Base-by-base conservation (phyloP, 2,888 invertebrate species). In the Leptinotarsa haldemani region DNA sequence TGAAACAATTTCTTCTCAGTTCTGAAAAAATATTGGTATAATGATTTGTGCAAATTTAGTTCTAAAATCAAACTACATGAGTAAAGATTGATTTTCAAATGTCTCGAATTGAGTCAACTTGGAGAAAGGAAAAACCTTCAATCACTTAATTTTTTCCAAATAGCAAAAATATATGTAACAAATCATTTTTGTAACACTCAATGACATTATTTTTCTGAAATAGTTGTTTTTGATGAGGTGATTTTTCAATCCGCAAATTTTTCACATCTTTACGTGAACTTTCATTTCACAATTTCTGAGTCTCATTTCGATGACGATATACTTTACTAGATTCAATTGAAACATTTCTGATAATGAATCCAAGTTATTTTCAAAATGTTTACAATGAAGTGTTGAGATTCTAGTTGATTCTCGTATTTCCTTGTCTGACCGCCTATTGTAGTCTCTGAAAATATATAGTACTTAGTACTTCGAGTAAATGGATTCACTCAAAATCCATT, bases 401-500 rank as follows among this genome's bases (percentile, higher is more conserved):
- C 40, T 3, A 40, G 40, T 40, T 40, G 40, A 40, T 40, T 9
- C 2, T 2, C 0, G 25, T 22, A 53, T 61, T 67, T 71, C 16
- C 71, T 48, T 58, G 30, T 13, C 53, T 70, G 52, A 70, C 50
- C 64, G 5, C 47, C 65, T 52, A 70, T 70, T 50, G 67, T 25
- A 66, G n/a, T 71, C 67, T 71, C 67, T 22, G 15, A 16, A 40
- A 30, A 16, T n/a, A 9, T 7, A 12, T 30, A 30, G 40, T 18
- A 40, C 1, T 40, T 40, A 40, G 9, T n/a, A n/a, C n/a, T n/a
- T n/a, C n/a, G n/a, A n/a, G n/a, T n/a, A n/a, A n/a, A n/a, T n/a
- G n/a, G n/a, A 5, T 16, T 16, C 3, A n/a, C 3, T 40, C 40
- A n/a, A n/a, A 5, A 16, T 50, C 4, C 4, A 50, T 50, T 15